Evolutionary conservation across 2,888 invertebrate species (phyloP).

Genomic region (Dicranocentrus wangi): DNA sequence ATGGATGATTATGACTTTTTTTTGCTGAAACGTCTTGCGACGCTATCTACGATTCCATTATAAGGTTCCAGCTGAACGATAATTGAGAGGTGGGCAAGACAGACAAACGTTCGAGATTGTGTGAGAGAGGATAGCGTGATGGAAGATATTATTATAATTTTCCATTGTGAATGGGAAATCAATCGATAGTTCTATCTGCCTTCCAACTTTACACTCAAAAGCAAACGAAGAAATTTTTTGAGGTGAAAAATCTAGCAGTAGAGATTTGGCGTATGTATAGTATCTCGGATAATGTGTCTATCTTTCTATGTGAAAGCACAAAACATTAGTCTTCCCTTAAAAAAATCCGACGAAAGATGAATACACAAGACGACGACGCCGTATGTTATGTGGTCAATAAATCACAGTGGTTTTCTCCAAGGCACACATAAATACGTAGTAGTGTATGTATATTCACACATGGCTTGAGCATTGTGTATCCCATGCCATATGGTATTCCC

Average conservation of each 20-base stretch:
- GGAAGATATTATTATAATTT: not conserved
- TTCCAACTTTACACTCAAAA: not conserved
- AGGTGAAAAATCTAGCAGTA: no score
- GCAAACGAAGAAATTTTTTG: no score
- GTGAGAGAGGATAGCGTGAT: conserved; percentile 8
- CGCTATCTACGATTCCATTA: no score
- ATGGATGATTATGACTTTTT: no score
- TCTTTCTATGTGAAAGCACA: no score
- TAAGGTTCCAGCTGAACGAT: no score
- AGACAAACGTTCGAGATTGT: no score
- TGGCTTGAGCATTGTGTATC: not conserved
- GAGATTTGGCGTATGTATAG: no score
- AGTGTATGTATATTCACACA: not conserved
- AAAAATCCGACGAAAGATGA: not conserved
- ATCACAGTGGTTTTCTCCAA: conserved; percentile 4
- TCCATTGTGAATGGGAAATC: conserved; percentile 3
- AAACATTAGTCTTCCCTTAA: not conserved
- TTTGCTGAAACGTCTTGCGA: no score
- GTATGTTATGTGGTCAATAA: conserved; percentile 19
- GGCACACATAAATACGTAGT: not conserved
- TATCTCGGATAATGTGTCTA: no score
- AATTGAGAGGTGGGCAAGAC: no score
- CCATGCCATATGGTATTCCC: not conserved
- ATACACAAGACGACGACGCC: not conserved
- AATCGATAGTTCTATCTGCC: not conserved